Evolutionary conservation across 2,113 vertebrate genomes (phyloP).

Genomic region (Strigops habroptila): DNA sequence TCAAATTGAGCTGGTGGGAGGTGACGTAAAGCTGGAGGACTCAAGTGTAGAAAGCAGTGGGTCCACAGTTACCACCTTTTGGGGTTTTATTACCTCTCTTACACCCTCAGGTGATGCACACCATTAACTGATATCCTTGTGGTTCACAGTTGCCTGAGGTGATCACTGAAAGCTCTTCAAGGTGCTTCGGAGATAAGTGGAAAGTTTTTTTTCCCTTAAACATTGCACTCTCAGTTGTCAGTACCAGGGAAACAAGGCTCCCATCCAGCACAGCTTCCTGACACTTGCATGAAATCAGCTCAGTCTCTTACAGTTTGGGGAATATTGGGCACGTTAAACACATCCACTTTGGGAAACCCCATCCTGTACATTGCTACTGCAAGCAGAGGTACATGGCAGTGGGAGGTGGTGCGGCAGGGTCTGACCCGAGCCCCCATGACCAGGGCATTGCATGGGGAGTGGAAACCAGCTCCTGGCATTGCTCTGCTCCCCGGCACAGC

Average conservation of each 20-base stretch:
- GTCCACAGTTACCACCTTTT: background rate
- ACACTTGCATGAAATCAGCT: accelerated
- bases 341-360: accelerated
- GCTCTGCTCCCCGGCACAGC: accelerated
- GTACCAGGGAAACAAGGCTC: background rate
- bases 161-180: background rate
- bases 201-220: background rate
- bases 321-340: background rate
- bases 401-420: background rate
- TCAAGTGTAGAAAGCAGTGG: background rate
- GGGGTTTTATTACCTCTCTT: background rate
- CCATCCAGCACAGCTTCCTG: background rate
- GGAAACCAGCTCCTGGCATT: accelerated
- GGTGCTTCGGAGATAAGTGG: background rate
- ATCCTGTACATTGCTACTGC: background rate
- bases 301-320: background rate
- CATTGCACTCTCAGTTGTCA: accelerated
- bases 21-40: background rate
- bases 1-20: background rate
- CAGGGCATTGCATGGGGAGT: accelerated
- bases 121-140: background rate
- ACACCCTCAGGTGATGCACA: background rate
- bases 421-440: accelerated
- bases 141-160: accelerated
- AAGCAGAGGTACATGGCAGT: accelerated